Evolutionary conservation across 2,888 invertebrate species (phyloP).

Genomic region (Aporophyla lueneburgensis): DNA sequence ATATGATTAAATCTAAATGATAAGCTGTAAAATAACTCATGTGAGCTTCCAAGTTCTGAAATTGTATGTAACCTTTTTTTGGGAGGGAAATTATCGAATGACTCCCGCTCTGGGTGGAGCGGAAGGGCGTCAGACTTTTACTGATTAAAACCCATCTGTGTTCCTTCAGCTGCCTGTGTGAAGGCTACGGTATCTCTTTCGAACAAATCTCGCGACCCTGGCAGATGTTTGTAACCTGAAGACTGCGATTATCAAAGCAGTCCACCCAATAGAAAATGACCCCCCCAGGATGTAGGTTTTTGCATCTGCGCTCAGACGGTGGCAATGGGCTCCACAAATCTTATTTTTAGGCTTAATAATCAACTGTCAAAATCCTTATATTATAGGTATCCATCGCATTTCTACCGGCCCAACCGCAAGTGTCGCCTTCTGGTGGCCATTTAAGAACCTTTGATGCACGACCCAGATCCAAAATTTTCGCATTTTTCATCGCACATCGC

Average conservation of each 20-base stretch:
- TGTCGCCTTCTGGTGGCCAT: conserved; percentile 71
- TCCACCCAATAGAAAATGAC: background rate
- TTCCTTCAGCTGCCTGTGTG: too few relatives aligned
- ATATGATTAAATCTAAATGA: background rate
- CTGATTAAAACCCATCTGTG: too few relatives aligned
- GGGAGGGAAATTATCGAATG: too few relatives aligned
- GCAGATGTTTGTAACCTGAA: too few relatives aligned
- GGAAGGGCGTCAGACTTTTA: too few relatives aligned
- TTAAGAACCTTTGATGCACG: conserved; percentile 76
- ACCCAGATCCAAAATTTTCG: conserved; percentile 76
- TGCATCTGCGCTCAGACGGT: background rate
- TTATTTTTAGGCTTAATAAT: background rate
- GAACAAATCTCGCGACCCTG: too few relatives aligned
- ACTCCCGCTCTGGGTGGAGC: too few relatives aligned
- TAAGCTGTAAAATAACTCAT: background rate
- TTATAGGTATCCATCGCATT: conserved; percentile 13
- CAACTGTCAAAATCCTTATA: background rate
- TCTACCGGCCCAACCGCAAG: conserved; percentile 60
- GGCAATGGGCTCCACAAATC: background rate
- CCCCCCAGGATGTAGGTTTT: background rate
- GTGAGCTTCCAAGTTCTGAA: too few relatives aligned
- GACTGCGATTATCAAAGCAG: background rate
- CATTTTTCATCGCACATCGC: conserved; percentile 75
- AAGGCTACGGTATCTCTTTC: too few relatives aligned
- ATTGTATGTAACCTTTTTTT: background rate